phyloP scores from a whole-genome alignment of 2,888 invertebrate genomes.

The Archips xylosteana region DNA sequence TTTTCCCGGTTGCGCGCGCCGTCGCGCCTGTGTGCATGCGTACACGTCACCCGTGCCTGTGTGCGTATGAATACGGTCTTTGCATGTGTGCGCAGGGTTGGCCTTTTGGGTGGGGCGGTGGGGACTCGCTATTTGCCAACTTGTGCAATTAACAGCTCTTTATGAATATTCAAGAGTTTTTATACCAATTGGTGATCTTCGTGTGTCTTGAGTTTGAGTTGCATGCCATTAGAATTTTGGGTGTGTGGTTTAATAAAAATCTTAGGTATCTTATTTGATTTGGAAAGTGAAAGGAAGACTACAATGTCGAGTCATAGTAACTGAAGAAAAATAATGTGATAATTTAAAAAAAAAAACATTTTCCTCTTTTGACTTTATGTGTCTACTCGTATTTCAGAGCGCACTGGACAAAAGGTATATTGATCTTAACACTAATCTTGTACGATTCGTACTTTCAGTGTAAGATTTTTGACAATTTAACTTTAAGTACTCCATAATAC shows the following conservation, averaged over 20 bases:
- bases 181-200: conserved; percentile 74
- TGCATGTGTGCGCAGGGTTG: conserved; percentile 60
- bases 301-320: no score
- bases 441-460: background rate
- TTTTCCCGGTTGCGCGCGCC: conserved; percentile 84
- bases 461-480: background rate
- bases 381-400: background rate
- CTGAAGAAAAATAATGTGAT: no score
- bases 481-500: background rate
- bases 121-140: conserved; percentile 77
- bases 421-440: background rate
- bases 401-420: background rate
- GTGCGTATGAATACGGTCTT: conserved; percentile 44
- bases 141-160: conserved; percentile 85
- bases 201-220: conserved; percentile 26
- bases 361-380: no score
- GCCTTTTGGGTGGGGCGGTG: conserved; percentile 71
- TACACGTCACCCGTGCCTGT: conserved; percentile 48
- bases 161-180: conserved; percentile 84
- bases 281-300: background rate
- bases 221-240: background rate
- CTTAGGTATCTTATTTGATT: background rate
- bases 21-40: conserved; percentile 58
- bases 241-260: background rate
- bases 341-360: no score